phyloP scores from a whole-genome alignment of 2,888 invertebrate genomes.

The Melangyna quadrimaculata region DNA sequence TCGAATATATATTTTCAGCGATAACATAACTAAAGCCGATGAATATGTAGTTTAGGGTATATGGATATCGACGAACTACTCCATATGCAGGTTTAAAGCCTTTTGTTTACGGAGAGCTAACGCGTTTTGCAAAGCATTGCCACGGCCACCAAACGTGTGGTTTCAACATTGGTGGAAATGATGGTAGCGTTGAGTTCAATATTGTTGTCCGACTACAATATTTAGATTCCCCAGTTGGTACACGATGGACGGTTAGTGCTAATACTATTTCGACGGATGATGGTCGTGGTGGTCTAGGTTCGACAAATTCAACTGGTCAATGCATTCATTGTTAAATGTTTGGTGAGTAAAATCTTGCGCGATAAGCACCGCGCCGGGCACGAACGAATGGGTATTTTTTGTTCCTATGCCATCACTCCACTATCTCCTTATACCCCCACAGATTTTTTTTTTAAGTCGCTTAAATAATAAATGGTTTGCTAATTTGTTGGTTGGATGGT shows the following conservation, averaged over 20 bases:
- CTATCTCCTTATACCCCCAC: neutral
- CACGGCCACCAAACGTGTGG: slow-evolving; percentile 27
- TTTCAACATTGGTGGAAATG: slow-evolving; percentile 27
- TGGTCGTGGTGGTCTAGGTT: neutral
- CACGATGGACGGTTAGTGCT: neutral
- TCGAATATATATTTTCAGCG: no score
- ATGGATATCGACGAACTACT: no score
- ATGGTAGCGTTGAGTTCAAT: slow-evolving; percentile 23
- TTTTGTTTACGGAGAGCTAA: neutral
- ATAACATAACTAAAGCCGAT: no score
- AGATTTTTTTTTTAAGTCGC: slow-evolving; percentile 6
- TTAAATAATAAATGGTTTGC: slow-evolving; percentile 59
- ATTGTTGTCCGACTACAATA: slow-evolving; percentile 26
- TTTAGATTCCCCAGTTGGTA: slow-evolving; percentile 14
- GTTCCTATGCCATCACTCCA: neutral
- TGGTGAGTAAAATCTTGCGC: slow-evolving; percentile 36
- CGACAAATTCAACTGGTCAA: slow-evolving; percentile 66
- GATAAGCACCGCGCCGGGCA: slow-evolving; percentile 46
- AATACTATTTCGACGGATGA: slow-evolving; percentile 1
- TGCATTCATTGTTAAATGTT: slow-evolving; percentile 63
- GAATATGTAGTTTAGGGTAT: no score
- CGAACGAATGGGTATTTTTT: slow-evolving; percentile 9
- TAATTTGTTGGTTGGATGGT: slow-evolving; percentile 16
- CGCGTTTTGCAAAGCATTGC: slow-evolving; percentile 29
- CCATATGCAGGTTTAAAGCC: no score